Conservation (phyloP, 2,888 invertebrate genomes). For the Nomada lathburiana region DNA sequence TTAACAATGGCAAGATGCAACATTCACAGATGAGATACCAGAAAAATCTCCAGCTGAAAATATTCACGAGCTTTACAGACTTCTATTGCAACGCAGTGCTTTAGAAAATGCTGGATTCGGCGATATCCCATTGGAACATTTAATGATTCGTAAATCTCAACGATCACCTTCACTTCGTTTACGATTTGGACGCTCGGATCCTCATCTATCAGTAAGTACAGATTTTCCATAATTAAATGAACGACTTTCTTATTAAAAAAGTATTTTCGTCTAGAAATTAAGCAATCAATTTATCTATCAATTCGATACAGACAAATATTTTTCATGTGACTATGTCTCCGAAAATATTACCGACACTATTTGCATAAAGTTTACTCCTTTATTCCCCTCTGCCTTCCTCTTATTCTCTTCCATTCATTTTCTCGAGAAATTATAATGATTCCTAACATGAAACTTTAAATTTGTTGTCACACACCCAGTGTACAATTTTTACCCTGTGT, state of each 20-base stretch:
- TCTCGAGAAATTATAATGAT: too few relatives aligned
- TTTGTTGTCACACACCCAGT: too few relatives aligned
- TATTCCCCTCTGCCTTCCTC: too few relatives aligned
- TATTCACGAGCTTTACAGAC: conserved; percentile 75
- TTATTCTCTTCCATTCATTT: too few relatives aligned
- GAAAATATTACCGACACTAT: too few relatives aligned
- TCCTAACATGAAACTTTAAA: too few relatives aligned
- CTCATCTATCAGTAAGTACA: conserved; percentile 70
- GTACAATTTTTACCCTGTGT: too few relatives aligned
- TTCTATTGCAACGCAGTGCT: conserved; percentile 71
- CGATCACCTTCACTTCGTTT: conserved; percentile 80
- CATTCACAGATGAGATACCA: conserved; percentile 67
- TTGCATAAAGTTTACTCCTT: too few relatives aligned
- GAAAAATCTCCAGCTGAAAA: conserved; percentile 66
- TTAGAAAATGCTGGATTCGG: conserved; percentile 62
- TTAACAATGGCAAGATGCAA: not conserved
- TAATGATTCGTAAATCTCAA: conserved; percentile 79
- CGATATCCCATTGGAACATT: conserved; percentile 71
- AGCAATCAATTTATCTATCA: not conserved
- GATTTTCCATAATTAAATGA: too few relatives aligned
- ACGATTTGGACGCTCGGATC: conserved; percentile 79
- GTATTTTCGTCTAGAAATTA: not conserved
- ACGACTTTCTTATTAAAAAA: not conserved
- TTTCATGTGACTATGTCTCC: too few relatives aligned
- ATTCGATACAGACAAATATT: too few relatives aligned